Conservation (phyloP, 1,140 invertebrate species). For the Pseudachorutes palmiensis region DNA sequence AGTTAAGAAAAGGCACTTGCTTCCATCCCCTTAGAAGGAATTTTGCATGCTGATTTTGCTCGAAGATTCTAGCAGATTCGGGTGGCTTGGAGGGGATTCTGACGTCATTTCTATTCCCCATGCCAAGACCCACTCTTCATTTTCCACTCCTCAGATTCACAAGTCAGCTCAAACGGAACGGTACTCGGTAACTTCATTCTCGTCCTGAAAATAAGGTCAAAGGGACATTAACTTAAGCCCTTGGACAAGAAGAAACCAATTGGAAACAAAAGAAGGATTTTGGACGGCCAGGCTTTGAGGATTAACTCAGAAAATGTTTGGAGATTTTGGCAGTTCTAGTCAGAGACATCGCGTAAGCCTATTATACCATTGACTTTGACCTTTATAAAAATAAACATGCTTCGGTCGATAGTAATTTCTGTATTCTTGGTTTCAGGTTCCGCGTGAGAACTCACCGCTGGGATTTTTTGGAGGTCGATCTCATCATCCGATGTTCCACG, state of each 20-base stretch:
- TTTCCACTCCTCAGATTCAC: background rate
- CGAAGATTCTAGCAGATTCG: background rate
- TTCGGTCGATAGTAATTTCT: background rate
- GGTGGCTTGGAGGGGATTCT: background rate
- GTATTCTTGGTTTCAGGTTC: conserved; percentile 2
- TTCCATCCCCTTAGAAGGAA: background rate
- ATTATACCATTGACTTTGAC: conserved; percentile 4
- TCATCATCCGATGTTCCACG: background rate
- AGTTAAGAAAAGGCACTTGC: background rate
- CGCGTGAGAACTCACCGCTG: background rate
- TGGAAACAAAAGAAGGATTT: background rate
- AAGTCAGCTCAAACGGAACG: background rate
- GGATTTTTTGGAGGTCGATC: background rate
- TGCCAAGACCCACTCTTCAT: background rate
- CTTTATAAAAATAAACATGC: background rate
- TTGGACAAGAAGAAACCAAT: background rate
- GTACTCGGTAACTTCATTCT: background rate
- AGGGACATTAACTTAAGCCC: background rate
- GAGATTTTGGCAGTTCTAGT: conserved; percentile 7
- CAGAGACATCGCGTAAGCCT: background rate
- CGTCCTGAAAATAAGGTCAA: background rate
- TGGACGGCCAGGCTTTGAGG: background rate
- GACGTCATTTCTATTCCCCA: background rate
- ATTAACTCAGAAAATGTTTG: conserved; percentile 4
- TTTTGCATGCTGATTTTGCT: background rate